phyloP scores from a whole-genome alignment of 2,113 vertebrate species.

The Alectura lathami region DNA sequence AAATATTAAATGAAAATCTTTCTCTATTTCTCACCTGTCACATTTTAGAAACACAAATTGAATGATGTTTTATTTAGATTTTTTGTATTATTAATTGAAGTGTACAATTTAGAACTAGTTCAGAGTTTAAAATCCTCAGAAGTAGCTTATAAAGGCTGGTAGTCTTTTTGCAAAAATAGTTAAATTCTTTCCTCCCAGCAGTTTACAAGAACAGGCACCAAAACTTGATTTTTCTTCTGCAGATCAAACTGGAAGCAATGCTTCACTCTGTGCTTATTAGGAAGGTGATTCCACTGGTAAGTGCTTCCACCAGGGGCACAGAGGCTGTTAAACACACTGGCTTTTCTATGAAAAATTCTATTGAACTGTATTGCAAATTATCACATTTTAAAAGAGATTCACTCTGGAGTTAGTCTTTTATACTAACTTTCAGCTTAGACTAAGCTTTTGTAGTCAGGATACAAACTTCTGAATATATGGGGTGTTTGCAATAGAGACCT shows the following conservation, averaged over 20 bases:
- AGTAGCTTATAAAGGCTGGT: background rate
- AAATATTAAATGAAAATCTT: background rate
- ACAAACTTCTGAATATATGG: slow-evolving; percentile 33
- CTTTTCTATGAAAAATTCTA: background rate
- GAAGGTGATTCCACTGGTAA: background rate
- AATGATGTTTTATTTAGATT: background rate
- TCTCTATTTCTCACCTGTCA: background rate
- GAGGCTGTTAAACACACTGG: background rate
- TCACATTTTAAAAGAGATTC: slow-evolving; percentile 36
- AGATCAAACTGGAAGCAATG: background rate
- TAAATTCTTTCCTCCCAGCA: background rate
- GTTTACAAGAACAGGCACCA: background rate
- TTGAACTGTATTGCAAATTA: slow-evolving; percentile 19
- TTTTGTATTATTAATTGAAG: background rate
- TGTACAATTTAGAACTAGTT: background rate
- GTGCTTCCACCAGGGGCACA: background rate
- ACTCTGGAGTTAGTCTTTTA: slow-evolving; percentile 42
- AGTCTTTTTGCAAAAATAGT: background rate
- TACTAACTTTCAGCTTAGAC: slow-evolving; percentile 4
- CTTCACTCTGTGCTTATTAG: background rate
- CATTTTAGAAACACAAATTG: background rate
- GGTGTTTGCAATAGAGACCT: slow-evolving; percentile 20
- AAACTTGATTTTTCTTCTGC: background rate
- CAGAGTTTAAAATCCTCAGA: background rate
- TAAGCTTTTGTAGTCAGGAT: slow-evolving; percentile 53